Evolutionary conservation across 1,140 invertebrate species (phyloP).

Genomic region (Polypedilum vanderplanki): DNA sequence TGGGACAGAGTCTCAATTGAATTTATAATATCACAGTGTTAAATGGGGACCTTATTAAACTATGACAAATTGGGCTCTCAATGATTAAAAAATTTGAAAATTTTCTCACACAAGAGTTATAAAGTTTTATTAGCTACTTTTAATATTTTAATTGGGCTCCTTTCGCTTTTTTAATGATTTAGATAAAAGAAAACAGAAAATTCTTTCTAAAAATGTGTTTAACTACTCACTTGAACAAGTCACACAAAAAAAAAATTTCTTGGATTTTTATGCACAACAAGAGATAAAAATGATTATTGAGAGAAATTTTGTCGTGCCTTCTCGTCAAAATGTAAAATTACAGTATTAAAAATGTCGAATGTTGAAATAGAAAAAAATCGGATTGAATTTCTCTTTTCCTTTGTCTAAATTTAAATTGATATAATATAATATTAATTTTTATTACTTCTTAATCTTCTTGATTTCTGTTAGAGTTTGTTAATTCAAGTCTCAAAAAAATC

Average conservation of each 20-base stretch:
- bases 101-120: too few species aligned
- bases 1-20: slow-evolving; percentile 27
- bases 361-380: background rate
- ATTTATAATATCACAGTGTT: slow-evolving; percentile 14
- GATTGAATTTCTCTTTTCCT: background rate
- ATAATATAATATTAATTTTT: background rate
- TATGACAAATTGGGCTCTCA: slow-evolving; percentile 15
- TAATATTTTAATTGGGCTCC: too few species aligned
- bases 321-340: background rate
- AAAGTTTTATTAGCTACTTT: too few species aligned
- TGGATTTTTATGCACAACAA: slow-evolving; percentile 10
- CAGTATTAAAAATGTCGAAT: slow-evolving; percentile 20
- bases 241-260: background rate
- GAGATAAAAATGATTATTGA: slow-evolving; percentile 6
- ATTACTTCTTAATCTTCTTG: slow-evolving; percentile 18
- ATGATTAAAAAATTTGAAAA: background rate
- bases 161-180: background rate
- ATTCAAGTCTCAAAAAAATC: slow-evolving; percentile 22
- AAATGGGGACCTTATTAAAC: background rate
- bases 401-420: background rate
- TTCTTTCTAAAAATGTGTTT: background rate
- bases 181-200: background rate
- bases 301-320: background rate
- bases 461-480: background rate
- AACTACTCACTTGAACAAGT: background rate